Evolutionary conservation across 2,888 invertebrate species (phyloP).

Genomic region (Drosophila neutralis): DNA sequence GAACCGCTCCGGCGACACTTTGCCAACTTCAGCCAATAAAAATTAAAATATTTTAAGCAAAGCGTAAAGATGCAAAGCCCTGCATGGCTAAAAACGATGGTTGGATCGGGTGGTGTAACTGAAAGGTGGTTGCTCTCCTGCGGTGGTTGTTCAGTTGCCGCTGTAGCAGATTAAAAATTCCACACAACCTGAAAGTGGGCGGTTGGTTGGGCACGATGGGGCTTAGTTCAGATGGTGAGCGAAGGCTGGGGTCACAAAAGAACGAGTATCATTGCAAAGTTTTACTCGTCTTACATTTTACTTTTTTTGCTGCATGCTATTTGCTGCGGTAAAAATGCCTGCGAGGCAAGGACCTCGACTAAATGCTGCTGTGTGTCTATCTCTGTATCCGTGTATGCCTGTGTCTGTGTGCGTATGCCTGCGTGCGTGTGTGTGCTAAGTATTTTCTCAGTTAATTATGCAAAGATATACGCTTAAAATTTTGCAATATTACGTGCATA

Average conservation of each 20-base stretch:
- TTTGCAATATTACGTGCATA: slow-evolving; percentile 81
- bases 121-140: slow-evolving; percentile 28
- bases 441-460: slow-evolving; percentile 80
- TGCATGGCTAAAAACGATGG: slow-evolving; percentile 54
- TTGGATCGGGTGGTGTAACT: background rate
- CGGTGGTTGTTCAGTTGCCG: slow-evolving; percentile 59
- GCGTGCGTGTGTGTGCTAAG: slow-evolving; percentile 56
- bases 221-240: background rate
- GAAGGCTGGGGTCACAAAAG: slow-evolving; percentile 31
- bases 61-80: slow-evolving; percentile 77
- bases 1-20: slow-evolving; percentile 56
- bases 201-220: slow-evolving; percentile 1
- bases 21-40: slow-evolving; percentile 75
- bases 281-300: slow-evolving; percentile 55
- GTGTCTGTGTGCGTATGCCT: slow-evolving; percentile 12
- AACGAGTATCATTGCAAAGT: slow-evolving; percentile 74
- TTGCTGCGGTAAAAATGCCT: slow-evolving; percentile 72
- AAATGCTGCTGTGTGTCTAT: slow-evolving; percentile 22
- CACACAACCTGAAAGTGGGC: slow-evolving; percentile 68
- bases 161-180: slow-evolving; percentile 76
- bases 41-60: slow-evolving; percentile 79
- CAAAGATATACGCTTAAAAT: slow-evolving; percentile 80
- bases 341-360: slow-evolving; percentile 54
- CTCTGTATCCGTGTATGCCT: slow-evolving; percentile 7
- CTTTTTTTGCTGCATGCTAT: slow-evolving; percentile 62